Evolutionary conservation across 2,888 invertebrate species (phyloP).

Genomic region (Tholera decimalis): DNA sequence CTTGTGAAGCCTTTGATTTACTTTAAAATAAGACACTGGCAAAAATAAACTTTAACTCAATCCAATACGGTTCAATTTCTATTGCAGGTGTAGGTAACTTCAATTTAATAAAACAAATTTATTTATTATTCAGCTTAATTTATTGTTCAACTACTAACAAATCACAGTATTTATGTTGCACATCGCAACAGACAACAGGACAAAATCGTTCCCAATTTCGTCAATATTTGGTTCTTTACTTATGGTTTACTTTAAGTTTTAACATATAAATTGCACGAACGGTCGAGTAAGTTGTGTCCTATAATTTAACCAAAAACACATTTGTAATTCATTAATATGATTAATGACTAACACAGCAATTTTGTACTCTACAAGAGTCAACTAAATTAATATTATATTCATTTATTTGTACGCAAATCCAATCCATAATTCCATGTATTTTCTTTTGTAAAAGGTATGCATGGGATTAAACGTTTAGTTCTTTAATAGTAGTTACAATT

Average conservation of each 20-base stretch:
- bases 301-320: constrained; percentile 27
- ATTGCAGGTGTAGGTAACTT: not conserved
- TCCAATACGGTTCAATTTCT: not conserved
- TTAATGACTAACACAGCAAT: constrained; percentile 52
- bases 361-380: constrained; percentile 73
- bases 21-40: not conserved
- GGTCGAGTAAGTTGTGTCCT: constrained; percentile 9
- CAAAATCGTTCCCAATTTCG: constrained; percentile 31
- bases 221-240: constrained; percentile 54
- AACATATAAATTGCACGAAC: constrained; percentile 43
- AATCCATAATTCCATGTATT: not conserved
- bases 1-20: not conserved
- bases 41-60: not conserved
- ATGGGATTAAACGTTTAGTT: not conserved
- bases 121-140: constrained; percentile 73
- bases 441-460: not conserved
- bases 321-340: constrained; percentile 7
- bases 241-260: constrained; percentile 26
- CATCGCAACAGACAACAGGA: constrained; percentile 55
- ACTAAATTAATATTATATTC: constrained; percentile 35
- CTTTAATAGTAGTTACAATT: not conserved
- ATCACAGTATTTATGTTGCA: constrained; percentile 83
- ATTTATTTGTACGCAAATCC: constrained; percentile 38
- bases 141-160: constrained; percentile 81
- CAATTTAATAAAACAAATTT: constrained; percentile 42